A percentile compares a stretch with the other conserved stretches of the same genome.
Evolutionary conservation across 1,140 invertebrate species (phyloP).

Genomic region (Eufriesea mexicana): DNA sequence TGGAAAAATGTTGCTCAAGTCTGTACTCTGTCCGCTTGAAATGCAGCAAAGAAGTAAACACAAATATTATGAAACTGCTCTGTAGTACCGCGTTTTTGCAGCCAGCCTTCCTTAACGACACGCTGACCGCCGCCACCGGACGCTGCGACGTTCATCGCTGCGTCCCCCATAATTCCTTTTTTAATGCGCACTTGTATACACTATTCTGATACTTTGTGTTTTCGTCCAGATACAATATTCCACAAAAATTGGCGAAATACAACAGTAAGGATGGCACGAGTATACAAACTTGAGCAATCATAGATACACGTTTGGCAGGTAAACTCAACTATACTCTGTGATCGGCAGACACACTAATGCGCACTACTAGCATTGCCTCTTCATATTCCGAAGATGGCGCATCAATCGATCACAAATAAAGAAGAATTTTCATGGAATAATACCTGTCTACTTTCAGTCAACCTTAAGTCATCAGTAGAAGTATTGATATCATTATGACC

Average conservation of each 20-base stretch:
- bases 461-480: neutral
- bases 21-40: too few species aligned
- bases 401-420: constrained; percentile 39
- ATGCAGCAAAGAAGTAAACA: constrained; percentile 20
- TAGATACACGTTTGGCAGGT: constrained; percentile 68
- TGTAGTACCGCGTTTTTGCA: constrained; percentile 87
- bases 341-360: constrained; percentile 58
- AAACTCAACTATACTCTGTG: constrained; percentile 55
- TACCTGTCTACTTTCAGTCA: neutral
- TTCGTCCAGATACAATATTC: constrained; percentile 20
- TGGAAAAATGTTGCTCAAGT: neutral
- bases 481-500: neutral
- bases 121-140: constrained; percentile 75
- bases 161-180: constrained; percentile 74
- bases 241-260: constrained; percentile 53
- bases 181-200: constrained; percentile 36
- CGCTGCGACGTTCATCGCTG: constrained; percentile 80
- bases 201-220: constrained; percentile 7
- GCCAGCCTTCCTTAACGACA: constrained; percentile 92
- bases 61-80: constrained; percentile 60
- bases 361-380: constrained; percentile 35
- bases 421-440: constrained; percentile 28
- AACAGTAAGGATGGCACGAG: constrained; percentile 51
- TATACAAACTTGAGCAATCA: constrained; percentile 70
- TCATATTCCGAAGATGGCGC: constrained; percentile 49